Percentiles rank a stretch among this genome's conserved stretches.
Conservation (phyloP, 2,113 vertebrate genomes). For the Paramormyrops kingsleyae region DNA sequence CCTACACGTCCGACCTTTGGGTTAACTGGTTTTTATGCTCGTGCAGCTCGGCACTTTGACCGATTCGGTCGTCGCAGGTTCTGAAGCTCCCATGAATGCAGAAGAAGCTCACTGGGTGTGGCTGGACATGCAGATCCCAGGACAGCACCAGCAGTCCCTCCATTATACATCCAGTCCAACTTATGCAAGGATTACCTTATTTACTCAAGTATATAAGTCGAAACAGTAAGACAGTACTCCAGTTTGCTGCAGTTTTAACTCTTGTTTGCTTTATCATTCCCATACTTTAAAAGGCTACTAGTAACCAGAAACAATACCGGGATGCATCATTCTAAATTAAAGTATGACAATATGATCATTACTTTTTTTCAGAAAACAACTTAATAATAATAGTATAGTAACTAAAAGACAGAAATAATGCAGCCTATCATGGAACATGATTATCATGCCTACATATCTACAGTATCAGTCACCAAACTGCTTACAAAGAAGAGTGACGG, state of each 20-base stretch:
- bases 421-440: not conserved
- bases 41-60: constrained; percentile 78
- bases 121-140: constrained; percentile 56
- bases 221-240: not conserved
- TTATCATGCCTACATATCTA: not conserved
- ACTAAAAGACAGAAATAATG: not conserved
- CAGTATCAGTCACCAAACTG: not conserved
- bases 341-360: not conserved
- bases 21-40: constrained; percentile 79
- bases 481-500: not conserved
- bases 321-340: not conserved
- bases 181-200: not conserved
- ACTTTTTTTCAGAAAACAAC: not conserved
- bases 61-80: constrained; percentile 83
- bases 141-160: not conserved
- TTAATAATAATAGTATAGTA: not conserved
- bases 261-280: not conserved
- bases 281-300: not conserved
- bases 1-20: constrained; percentile 76
- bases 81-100: constrained; percentile 74
- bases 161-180: not conserved
- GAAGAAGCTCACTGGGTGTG: constrained; percentile 71
- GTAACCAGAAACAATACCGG: not conserved
- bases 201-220: not conserved
- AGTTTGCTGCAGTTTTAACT: not conserved